Evolutionary conservation across 2,113 vertebrate species (phyloP), one percentile per base, ranked within the genome.

Genomic region (Pelodiscus sinensis): DNA sequence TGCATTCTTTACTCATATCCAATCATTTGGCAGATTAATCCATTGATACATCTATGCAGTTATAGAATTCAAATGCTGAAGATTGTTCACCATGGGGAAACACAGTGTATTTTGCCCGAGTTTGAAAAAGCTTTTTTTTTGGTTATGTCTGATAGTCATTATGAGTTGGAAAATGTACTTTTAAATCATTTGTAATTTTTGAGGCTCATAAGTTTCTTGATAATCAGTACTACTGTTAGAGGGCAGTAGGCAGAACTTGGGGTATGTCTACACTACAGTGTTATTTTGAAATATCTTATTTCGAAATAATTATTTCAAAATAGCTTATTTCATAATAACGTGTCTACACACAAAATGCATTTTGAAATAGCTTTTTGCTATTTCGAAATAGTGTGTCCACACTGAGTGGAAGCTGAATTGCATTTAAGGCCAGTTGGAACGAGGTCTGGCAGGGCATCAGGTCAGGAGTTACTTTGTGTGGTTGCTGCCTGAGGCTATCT

Each of bases 111-210:
- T 90, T 94, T 80, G 5, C 31, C 44, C 4, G 21, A 86, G 91
- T 19, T 38, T 62, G 35, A 73, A 92, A 93, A 56, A 94, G 52
- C 4, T 54, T 54, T 54, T 54, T 54, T 54, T 54, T 54, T 85
- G 83, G 3, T 19, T 3, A 9, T 91, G 87, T 84, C 38, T 50
- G 95, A 13, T 14, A 88, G 80, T 62, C 65, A 82, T 80, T 87
- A 31, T 10, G 62, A 80, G 82, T 82, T 87, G 81, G 88, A 95
- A 96, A 94, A 86, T 55, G 35, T 93, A 35, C 8, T 91, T 91
- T 82, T 86, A 92, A 82, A 85, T 57, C 25, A 44, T 94, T 81
- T 90, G 11, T 88, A 85, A 87, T 65, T 91, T 16, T 95, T 78
- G 56, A 0, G 0, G 56, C 16, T 92, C 90, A 84, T 71, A 81